Evolutionary conservation across 2,113 vertebrate species (phyloP).

Genomic region (Hippocampus abdominalis): DNA sequence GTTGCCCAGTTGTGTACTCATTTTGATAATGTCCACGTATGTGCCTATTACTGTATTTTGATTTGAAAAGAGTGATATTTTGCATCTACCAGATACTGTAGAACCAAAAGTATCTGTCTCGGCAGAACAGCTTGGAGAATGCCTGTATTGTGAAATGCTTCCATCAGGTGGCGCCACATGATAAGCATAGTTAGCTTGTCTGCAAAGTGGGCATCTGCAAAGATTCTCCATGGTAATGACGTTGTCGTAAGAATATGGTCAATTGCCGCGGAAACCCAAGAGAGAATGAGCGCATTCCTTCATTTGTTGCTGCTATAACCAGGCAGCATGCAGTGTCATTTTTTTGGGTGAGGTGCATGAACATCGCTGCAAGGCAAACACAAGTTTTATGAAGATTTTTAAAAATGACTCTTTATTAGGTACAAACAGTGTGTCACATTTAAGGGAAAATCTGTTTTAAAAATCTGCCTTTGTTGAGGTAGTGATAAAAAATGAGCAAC

Average conservation of each 20-base stretch:
- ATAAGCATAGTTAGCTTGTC: background rate
- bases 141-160: background rate
- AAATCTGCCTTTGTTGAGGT: background rate
- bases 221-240: background rate
- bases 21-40: background rate
- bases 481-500: background rate
- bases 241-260: background rate
- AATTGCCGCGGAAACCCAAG: background rate
- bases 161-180: background rate
- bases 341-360: background rate
- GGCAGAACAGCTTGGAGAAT: background rate
- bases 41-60: background rate
- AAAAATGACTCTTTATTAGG: background rate
- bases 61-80: background rate
- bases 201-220: background rate
- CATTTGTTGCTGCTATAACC: background rate
- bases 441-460: background rate
- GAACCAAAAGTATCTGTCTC: too few relatives aligned
- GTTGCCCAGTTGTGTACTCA: too few relatives aligned
- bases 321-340: background rate
- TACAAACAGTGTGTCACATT: background rate
- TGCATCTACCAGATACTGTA: background rate
- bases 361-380: background rate
- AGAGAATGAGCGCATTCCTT: background rate
- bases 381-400: background rate